Conservation (phyloP, 2,797 vertebrate species). For the Pteronotus mesoamericanus region DNA sequence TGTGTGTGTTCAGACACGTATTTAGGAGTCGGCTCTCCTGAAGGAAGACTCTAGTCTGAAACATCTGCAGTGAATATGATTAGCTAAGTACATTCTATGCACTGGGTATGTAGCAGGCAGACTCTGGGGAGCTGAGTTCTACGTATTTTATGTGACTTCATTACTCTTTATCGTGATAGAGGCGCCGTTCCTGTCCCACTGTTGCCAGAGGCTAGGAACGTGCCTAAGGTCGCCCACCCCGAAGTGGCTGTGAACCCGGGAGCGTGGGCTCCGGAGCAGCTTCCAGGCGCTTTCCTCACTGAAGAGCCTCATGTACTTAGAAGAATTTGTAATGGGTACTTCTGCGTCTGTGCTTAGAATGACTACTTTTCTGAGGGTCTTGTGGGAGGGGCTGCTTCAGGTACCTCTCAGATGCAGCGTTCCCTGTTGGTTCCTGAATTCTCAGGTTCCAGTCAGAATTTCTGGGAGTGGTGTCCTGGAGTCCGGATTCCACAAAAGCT, state of each 20-base stretch:
- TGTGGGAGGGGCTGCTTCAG: not conserved
- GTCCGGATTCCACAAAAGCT: not conserved
- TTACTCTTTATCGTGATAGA: not conserved
- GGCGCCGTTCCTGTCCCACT: not conserved
- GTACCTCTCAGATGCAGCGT: not conserved
- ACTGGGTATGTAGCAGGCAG: accelerated
- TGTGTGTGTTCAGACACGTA: not conserved
- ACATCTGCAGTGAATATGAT: not conserved
- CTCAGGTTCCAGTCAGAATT: not conserved
- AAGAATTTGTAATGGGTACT: not conserved
- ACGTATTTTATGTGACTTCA: accelerated
- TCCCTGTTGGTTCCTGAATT: not conserved
- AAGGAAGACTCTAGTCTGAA: not conserved
- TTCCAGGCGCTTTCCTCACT: not conserved
- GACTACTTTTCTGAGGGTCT: not conserved
- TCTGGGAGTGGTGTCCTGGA: not conserved
- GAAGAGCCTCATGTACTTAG: not conserved
- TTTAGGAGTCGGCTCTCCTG: not conserved
- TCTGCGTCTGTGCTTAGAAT: not conserved
- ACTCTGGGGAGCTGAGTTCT: not conserved
- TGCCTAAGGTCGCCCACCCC: not conserved
- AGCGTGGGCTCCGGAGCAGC: not conserved
- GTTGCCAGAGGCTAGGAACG: not conserved
- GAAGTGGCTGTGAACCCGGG: not conserved
- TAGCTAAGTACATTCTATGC: too few species aligned